Conservation (phyloP, 2,888 invertebrate genomes). For the Yponomeuta evonymella region DNA sequence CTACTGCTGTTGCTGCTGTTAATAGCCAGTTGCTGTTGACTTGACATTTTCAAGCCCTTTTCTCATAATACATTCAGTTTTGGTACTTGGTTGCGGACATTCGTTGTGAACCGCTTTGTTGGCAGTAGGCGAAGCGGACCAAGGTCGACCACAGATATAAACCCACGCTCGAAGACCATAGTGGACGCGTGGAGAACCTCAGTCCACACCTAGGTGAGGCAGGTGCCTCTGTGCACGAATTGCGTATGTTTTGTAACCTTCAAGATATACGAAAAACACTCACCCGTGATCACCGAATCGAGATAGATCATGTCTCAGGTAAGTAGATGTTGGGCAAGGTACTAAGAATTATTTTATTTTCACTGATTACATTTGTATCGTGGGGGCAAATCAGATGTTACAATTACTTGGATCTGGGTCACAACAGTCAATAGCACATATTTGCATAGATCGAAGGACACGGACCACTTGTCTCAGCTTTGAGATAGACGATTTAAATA, state of each 20-base stretch:
- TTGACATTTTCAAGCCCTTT: neutral
- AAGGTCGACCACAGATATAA: constrained; percentile 13
- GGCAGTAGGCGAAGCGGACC: constrained; percentile 4
- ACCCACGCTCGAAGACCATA: constrained; percentile 12
- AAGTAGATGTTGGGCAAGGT: too few relatives aligned
- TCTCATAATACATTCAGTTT: neutral
- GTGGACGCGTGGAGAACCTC: constrained; percentile 6
- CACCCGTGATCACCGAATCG: too few relatives aligned
- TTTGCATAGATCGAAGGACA: constrained; percentile 18
- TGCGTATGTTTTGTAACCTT: too few relatives aligned
- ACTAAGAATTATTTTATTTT: too few relatives aligned
- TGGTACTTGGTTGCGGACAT: neutral
- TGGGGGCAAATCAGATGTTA: neutral
- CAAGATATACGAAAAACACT: too few relatives aligned
- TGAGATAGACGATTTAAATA: constrained; percentile 17
- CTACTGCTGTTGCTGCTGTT: neutral
- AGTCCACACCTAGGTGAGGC: neutral
- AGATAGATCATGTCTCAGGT: too few relatives aligned
- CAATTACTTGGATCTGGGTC: constrained; percentile 15
- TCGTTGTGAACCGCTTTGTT: neutral
- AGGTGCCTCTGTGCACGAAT: neutral
- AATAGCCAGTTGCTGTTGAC: neutral
- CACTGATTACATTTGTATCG: neutral
- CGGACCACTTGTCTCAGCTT: constrained; percentile 8
- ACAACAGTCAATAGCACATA: neutral